phyloP scores from a whole-genome alignment of 2,113 vertebrate genomes.

The Panthera uncia region DNA sequence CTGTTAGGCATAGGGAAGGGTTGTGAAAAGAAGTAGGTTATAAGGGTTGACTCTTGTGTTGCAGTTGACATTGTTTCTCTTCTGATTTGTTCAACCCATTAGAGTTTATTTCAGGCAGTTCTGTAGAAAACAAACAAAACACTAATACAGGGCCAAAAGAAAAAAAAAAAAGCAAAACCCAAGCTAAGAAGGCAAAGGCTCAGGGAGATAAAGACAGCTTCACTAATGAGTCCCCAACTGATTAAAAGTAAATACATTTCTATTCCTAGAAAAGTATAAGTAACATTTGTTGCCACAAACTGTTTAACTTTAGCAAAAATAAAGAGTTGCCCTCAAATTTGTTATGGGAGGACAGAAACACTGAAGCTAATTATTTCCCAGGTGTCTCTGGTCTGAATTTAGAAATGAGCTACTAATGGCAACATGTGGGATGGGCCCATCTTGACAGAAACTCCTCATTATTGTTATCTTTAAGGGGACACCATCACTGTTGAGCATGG shows the following conservation, averaged over 20 bases:
- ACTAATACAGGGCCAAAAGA: constrained; percentile 55
- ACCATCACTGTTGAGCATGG: neutral
- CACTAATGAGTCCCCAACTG: constrained; percentile 88
- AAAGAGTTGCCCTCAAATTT: constrained; percentile 82
- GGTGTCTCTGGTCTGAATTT: constrained; percentile 83
- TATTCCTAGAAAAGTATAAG: constrained; percentile 83
- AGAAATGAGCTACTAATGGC: constrained; percentile 80
- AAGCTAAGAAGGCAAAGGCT: constrained; percentile 78
- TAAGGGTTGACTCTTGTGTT: constrained; percentile 44
- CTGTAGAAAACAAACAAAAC: constrained; percentile 79
- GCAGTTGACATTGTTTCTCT: neutral
- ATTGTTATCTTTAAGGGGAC: constrained; percentile 6
- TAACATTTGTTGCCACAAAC: constrained; percentile 86
- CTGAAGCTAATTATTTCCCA: constrained; percentile 87
- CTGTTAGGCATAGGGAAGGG: neutral
- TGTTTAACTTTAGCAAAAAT: constrained; percentile 85
- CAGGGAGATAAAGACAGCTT: constrained; percentile 82
- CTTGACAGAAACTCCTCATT: constrained; percentile 62
- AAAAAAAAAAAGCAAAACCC: constrained; percentile 50
- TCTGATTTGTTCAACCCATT: constrained; percentile 77
- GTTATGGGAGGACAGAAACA: constrained; percentile 83
- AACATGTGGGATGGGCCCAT: constrained; percentile 70
- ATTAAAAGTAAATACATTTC: constrained; percentile 88
- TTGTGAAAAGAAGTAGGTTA: neutral
- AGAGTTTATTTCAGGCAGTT: constrained; percentile 79